Conservation (phyloP, 2,797 vertebrate genomes). For the Ceyx erithaca region DNA sequence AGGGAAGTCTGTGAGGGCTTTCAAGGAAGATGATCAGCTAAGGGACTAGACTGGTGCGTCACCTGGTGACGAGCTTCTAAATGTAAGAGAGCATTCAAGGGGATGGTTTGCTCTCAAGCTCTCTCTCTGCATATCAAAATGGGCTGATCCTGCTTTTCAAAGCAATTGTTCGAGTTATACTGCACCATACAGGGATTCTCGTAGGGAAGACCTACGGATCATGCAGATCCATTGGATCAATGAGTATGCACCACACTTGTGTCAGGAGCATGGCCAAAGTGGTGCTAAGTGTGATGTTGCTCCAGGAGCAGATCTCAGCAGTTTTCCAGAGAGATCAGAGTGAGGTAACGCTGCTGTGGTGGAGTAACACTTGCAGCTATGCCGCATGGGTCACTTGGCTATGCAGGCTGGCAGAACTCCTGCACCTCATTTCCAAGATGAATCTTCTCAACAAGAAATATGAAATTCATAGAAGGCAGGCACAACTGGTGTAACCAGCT, state of each 20-base stretch:
- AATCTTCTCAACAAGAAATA: background rate
- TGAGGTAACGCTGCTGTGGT: background rate
- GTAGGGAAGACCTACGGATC: background rate
- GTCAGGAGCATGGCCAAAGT: background rate
- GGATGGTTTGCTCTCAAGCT: background rate
- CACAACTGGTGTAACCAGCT: background rate
- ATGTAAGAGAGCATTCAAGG: background rate
- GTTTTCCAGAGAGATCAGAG: background rate
- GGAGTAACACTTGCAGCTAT: background rate
- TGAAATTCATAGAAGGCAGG: background rate
- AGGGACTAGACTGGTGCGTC: background rate
- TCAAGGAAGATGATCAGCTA: background rate
- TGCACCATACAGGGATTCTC: background rate
- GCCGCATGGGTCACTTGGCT: background rate
- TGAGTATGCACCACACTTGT: fast-evolving
- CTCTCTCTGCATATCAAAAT: background rate
- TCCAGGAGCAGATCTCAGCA: background rate
- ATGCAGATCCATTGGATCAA: background rate
- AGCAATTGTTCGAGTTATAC: background rate
- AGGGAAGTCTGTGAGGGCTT: background rate
- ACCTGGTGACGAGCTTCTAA: background rate
- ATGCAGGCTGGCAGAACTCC: background rate
- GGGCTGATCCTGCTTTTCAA: background rate
- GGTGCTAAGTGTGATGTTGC: background rate
- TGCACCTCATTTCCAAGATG: background rate